Evolutionary conservation across 1,140 invertebrate species (phyloP).

Genomic region (Caenorhabditis briggsae): DNA sequence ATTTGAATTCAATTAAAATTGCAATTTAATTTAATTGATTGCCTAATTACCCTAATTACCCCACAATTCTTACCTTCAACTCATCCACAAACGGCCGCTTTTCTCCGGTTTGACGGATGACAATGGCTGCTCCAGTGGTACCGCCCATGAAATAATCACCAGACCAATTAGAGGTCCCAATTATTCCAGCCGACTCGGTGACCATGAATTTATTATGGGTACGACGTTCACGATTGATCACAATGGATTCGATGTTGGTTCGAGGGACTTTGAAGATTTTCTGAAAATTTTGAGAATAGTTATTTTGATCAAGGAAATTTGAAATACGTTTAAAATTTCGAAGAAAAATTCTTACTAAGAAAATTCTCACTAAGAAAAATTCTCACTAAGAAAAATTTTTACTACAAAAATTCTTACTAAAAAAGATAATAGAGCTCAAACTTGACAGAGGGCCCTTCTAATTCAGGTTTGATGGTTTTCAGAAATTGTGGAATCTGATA

Average conservation of each 20-base stretch:
- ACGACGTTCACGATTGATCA: constrained; percentile 90
- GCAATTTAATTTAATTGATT: no score
- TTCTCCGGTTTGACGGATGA: constrained; percentile 69
- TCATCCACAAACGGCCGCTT: constrained; percentile 58
- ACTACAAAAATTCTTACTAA: no score
- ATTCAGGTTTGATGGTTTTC: no score
- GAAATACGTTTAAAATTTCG: no score
- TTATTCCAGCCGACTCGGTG: constrained; percentile 90
- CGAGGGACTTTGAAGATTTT: constrained; percentile 80
- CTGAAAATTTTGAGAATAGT: constrained; percentile 74
- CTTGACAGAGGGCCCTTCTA: no score
- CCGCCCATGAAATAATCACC: constrained; percentile 96
- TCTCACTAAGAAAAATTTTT: no score
- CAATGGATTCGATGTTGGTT: constrained; percentile 86
- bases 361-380: no score
- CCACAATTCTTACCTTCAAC: neutral
- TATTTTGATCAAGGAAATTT: no score
- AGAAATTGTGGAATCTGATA: no score
- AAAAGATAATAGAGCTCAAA: no score
- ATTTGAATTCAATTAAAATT: no score
- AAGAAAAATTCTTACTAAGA: neutral
- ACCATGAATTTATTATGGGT: constrained; percentile 99
- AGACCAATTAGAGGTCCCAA: constrained; percentile 98
- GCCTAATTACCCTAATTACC: neutral
- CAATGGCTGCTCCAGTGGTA: constrained; percentile 83